Base-by-base conservation (phyloP, 2,113 vertebrate species). In the Jaculus jaculus region DNA sequence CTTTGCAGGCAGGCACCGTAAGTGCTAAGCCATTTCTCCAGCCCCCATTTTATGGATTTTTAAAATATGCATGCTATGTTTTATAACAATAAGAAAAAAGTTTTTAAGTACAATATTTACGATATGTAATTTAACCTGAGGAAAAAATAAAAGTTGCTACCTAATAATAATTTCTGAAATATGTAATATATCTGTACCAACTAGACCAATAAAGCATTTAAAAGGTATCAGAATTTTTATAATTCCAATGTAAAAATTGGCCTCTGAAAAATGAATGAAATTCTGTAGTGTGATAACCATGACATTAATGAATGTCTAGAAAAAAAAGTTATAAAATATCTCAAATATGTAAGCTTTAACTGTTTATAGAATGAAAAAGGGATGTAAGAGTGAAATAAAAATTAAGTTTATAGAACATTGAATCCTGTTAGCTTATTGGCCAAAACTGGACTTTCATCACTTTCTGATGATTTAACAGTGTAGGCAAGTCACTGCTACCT, bases 231-330 rank as follows among this genome's bases (percentile, higher is more conserved):
- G 83, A 92, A 92, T 92, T 39, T 71, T 21, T 95, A 42, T 47
- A 92, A 94, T n/a, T 88, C 73, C 80, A 83, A 42, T 60, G 84
- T 12, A 69, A 79, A 61, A 69, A 90, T n/a, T n/a, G 32, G 26
- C 61, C 39, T 90, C 24, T 93, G 69, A 86, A 89, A 96, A 93
- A 71, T 7, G 34, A 72, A 66, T 26, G 65, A 30, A 84, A 92
- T 58, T 61, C 60, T 21, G 72, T 47, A 39, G 89, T 61, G 42
- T 58, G 17, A 80, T 39, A 71, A 65, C 74, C 21, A 89, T 12
- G 74, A 16, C 15, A 81, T 18, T 85, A 58, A 94, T 18, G 9
- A 90, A 82, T n/a, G 84, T 94, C 58, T 82, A 85, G 65, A 86
- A 72, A 1, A 51, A 72, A 2, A 39, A 82, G 21, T 42, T 93